These are phyloP conservation scores for Loxodonta africana DNA, from an alignment of 2,113 vertebrate genomes.

Conservation along the genomic window DNA sequence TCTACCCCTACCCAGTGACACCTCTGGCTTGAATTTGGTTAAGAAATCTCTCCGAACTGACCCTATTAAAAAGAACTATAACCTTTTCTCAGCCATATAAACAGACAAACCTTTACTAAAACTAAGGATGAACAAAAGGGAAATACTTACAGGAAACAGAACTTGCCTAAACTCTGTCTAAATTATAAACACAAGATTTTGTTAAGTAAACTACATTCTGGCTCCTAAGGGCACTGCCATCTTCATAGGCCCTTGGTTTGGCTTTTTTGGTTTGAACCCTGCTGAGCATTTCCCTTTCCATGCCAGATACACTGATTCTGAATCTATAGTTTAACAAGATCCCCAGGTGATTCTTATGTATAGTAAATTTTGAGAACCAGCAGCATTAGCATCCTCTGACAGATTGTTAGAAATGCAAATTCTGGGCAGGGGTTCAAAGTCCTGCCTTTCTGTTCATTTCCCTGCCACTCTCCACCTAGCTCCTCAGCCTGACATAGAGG, in stretches of 20 bases:
- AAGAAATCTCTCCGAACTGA: background rate
- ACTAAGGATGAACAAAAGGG: background rate
- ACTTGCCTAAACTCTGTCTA: background rate
- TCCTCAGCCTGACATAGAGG: background rate
- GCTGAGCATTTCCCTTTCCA: no score
- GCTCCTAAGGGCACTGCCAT: background rate
- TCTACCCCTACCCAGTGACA: background rate
- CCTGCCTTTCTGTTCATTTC: background rate
- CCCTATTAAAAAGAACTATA: background rate
- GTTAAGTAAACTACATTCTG: background rate
- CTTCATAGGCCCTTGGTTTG: background rate
- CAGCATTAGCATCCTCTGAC: no score
- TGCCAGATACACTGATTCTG: no score
- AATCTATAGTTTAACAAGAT: no score
- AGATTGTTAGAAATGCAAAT: no score
- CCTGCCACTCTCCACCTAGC: no score
- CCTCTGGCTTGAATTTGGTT: background rate
- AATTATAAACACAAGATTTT: no score
- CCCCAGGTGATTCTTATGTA: no score
- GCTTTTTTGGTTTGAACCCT: no score
- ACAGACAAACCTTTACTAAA: constrained; percentile 1
- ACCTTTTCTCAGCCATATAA: background rate
- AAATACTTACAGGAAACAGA: background rate
- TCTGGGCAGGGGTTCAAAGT: no score
- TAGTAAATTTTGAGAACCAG: no score